Evolutionary conservation across 2,797 vertebrate species (phyloP).

Genomic region (Liparis tanakae): DNA sequence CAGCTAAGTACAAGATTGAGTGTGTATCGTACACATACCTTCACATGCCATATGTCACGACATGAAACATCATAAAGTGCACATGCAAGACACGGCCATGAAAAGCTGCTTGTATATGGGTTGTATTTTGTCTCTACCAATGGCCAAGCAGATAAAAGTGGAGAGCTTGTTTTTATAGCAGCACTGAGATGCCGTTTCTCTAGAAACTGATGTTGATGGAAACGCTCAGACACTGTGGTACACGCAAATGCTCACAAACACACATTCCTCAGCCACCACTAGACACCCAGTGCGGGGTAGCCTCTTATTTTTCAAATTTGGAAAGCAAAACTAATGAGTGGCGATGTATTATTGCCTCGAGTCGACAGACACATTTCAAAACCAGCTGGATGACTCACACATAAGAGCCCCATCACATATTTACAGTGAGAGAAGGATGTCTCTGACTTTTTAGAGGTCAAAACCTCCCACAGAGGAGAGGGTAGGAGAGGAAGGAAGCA

Average conservation of each 20-base stretch:
- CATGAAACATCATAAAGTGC: conserved; percentile 23
- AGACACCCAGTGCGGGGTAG: conserved; percentile 11
- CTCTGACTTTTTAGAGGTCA: conserved; percentile 29
- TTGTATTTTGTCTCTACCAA: conserved; percentile 51
- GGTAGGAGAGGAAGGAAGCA: conserved; percentile 34
- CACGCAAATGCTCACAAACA: conserved; percentile 32
- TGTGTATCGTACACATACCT: conserved; percentile 33
- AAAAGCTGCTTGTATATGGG: conserved; percentile 2
- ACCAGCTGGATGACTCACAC: conserved; percentile 39
- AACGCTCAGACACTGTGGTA: conserved; percentile 17
- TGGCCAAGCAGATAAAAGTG: conserved; percentile 58
- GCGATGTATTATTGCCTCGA: conserved; percentile 27
- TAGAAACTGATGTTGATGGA: conserved; percentile 22
- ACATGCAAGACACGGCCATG: background rate
- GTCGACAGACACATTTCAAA: conserved; percentile 25
- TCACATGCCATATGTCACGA: conserved; percentile 21
- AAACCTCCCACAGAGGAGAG: conserved; percentile 21
- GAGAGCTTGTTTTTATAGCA: conserved; percentile 29
- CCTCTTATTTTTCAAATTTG: conserved; percentile 43
- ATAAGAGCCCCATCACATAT: conserved; percentile 25
- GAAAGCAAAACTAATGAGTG: conserved; percentile 38
- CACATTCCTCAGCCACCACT: conserved; percentile 33
- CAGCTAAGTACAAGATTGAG: conserved; percentile 42
- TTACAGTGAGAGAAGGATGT: conserved; percentile 37
- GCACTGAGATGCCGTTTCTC: conserved; percentile 10